Base-by-base conservation (phyloP, 1,140 invertebrate genomes). In the Odontomachus brunneus region DNA sequence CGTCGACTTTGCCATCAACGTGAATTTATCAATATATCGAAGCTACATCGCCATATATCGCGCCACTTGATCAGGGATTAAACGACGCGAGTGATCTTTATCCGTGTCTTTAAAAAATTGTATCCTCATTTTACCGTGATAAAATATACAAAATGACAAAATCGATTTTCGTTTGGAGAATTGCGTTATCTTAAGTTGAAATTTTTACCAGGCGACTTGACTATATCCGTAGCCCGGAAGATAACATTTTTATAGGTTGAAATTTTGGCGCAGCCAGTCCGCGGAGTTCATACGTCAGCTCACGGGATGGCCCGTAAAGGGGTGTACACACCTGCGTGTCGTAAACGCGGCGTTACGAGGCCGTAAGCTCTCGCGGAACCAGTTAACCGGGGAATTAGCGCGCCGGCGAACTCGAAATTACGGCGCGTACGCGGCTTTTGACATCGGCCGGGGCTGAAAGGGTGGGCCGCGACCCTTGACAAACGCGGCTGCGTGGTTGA, bases 331-430 rank as follows among this genome's bases (percentile, higher is more conserved):
- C 84, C 88, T 88, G 86, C 65, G 29, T 88, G 67, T 84, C 83
- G 81, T 89, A 81, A 88, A 82, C 85, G 86, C 83, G 78, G 63
- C 49, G 24, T 78, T 78, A 78, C 49, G 75, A 69, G 63, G n/a
- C 51, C 75, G 75, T 78, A 78, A 78, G 75, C 63, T 78, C 33
- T 78, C 51, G 63, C 71, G 81, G 84, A 88, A 87, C 74, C 84
- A 82, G 88, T 89, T 89, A 88, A 88, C 75, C 83, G 84, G 85
- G 82, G 84, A 90, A 90, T 90, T 89, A 90, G 89, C 84, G 80
- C 78, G 72, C 82, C 80, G 69, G 63, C 55, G 59, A 74, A 82
- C 48, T 73, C 78, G 66, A 72, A 72, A 73, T 82, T 73, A 82
- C 75, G 59, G 48, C 69, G 69, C 69, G 55, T 62, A 82, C 48